These are phyloP conservation scores for Coenobita brevimanus DNA, from an alignment of 1,140 invertebrate genomes.

Conservation along the genomic window DNA sequence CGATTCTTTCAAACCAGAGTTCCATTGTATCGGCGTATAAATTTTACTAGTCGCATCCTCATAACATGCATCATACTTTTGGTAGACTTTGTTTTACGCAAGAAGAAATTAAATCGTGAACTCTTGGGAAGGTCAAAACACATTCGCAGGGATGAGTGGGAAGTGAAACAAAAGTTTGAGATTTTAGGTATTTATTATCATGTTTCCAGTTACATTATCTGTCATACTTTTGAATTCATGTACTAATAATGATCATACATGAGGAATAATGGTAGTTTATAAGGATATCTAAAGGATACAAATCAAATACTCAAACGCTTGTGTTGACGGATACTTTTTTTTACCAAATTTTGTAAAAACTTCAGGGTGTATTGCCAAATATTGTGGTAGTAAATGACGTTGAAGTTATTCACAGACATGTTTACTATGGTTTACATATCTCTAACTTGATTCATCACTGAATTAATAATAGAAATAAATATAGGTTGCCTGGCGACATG, in stretches of 20 bases:
- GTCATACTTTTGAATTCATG: not conserved
- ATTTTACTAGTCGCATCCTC: too few species aligned
- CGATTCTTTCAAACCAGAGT: too few species aligned
- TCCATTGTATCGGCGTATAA: too few species aligned
- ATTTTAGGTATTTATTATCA: not conserved
- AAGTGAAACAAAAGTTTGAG: not conserved
- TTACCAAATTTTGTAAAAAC: too few species aligned
- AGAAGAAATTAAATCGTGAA: not conserved
- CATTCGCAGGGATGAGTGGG: conserved; percentile 14
- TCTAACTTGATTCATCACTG: not conserved
- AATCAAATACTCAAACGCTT: too few species aligned
- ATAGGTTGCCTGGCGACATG: not conserved
- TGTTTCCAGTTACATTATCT: not conserved
- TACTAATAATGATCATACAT: not conserved
- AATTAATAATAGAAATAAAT: not conserved
- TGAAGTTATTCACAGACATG: not conserved
- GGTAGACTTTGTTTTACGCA: not conserved
- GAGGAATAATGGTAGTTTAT: not conserved
- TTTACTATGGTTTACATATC: not conserved
- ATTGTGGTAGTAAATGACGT: too few species aligned
- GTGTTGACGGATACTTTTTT: too few species aligned
- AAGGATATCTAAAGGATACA: too few species aligned
- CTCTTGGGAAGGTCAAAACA: conserved; percentile 48
- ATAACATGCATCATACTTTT: not conserved
- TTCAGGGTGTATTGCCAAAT: too few species aligned